phyloP scores from a whole-genome alignment of 2,888 invertebrate genomes.

The Limnephilus marmoratus region DNA sequence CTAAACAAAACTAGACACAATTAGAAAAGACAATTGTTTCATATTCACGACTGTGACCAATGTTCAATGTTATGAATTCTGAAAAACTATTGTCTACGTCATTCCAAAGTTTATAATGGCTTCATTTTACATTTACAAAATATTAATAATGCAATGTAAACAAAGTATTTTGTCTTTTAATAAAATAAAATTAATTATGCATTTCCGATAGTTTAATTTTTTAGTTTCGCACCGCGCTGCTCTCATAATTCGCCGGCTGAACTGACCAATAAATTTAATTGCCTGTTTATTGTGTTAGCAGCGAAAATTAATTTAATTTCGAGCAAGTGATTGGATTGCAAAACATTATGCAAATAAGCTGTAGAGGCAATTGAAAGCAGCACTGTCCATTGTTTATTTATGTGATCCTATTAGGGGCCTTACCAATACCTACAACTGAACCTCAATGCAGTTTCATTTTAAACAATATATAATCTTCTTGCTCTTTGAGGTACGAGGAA shows the following conservation, averaged over 20 bases:
- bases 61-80: too few relatives aligned
- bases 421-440: not conserved
- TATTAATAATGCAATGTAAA: not conserved
- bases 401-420: conserved; percentile 23
- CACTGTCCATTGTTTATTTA: conserved; percentile 28
- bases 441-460: not conserved
- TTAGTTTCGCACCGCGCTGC: not conserved
- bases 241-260: conserved; percentile 10
- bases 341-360: conserved; percentile 64
- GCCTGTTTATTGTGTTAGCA: conserved; percentile 60
- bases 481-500: too few relatives aligned
- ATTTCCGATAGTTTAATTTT: not conserved
- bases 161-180: too few relatives aligned
- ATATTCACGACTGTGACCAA: not conserved
- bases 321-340: conserved; percentile 55
- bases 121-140: not conserved
- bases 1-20: not conserved
- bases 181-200: not conserved
- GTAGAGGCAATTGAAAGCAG: conserved; percentile 48
- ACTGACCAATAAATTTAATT: conserved; percentile 57
- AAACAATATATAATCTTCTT: too few relatives aligned
- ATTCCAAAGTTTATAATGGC: not conserved
- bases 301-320: conserved; percentile 61
- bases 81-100: not conserved
- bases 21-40: not conserved